Evolutionary conservation across 1,140 invertebrate genomes (phyloP).

Genomic region (Zaprionus ornatus): DNA sequence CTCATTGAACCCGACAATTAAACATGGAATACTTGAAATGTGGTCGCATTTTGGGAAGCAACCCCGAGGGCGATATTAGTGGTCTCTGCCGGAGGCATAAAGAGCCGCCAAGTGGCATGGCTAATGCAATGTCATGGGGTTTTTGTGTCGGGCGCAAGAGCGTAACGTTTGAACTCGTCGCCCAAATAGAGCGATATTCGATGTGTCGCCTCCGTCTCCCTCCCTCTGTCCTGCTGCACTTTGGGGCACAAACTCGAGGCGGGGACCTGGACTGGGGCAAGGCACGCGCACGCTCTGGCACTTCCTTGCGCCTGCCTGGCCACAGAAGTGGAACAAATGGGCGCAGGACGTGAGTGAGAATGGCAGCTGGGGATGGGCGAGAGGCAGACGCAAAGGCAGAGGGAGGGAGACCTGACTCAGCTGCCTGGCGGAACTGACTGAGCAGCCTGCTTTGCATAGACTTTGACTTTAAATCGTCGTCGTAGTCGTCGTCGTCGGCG

Average conservation of each 20-base stretch:
- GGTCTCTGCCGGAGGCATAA: slow-evolving; percentile 26
- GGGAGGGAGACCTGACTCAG: slow-evolving; percentile 45
- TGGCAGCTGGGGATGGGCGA: too few relatives aligned
- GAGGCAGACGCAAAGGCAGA: not conserved
- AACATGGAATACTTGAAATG: slow-evolving; percentile 14
- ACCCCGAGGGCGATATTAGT: slow-evolving; percentile 37
- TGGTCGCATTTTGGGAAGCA: slow-evolving; percentile 20
- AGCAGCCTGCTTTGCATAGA: slow-evolving; percentile 70
- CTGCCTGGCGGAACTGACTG: slow-evolving; percentile 43
- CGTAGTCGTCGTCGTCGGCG: slow-evolving; percentile 35
- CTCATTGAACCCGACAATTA: slow-evolving; percentile 21
- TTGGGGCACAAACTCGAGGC: not conserved
- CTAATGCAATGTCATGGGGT: slow-evolving; percentile 55
- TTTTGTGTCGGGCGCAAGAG: slow-evolving; percentile 65
- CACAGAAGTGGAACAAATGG: slow-evolving; percentile 82
- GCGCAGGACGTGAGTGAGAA: slow-evolving; percentile 63
- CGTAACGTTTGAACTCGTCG: slow-evolving; percentile 67
- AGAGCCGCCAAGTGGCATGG: slow-evolving; percentile 62
- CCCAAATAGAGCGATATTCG: not conserved
- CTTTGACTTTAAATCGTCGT: slow-evolving; percentile 60
- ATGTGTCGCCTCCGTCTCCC: not conserved
- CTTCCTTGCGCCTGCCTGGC: slow-evolving; percentile 78
- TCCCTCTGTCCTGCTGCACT: not conserved
- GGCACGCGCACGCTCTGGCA: slow-evolving; percentile 79
- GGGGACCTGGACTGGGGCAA: not conserved